These are phyloP conservation scores for Pantherophis guttatus DNA, from an alignment of 2,113 vertebrate genomes.

Conservation along the genomic window DNA sequence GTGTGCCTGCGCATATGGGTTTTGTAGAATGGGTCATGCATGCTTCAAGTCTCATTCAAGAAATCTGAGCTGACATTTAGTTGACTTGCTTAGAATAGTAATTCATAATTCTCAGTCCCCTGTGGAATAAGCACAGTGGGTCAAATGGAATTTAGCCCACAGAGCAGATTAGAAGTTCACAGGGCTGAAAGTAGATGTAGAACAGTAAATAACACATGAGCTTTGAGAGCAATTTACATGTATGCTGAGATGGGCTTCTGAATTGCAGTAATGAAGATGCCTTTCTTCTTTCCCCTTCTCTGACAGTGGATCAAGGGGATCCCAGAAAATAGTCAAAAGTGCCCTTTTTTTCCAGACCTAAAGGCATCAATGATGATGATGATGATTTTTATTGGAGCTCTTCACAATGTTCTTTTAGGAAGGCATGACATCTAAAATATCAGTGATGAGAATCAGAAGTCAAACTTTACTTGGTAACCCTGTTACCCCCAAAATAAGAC, in stretches of 20 bases:
- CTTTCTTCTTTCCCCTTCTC: background rate
- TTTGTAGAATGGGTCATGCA: background rate
- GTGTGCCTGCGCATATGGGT: too few relatives aligned
- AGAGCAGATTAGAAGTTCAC: background rate
- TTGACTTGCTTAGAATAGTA: background rate
- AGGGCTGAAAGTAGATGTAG: background rate
- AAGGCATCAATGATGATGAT: background rate
- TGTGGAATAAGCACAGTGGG: background rate
- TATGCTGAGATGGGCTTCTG: background rate
- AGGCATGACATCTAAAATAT: background rate
- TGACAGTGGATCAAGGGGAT: background rate
- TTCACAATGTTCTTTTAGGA: background rate
- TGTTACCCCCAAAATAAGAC: too few relatives aligned
- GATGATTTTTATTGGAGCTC: background rate
- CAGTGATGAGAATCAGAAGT: background rate
- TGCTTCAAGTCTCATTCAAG: slow-evolving; percentile 4
- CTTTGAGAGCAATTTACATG: background rate
- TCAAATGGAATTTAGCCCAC: background rate
- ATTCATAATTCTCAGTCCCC: slow-evolving; percentile 14
- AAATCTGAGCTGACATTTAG: slow-evolving; percentile 2
- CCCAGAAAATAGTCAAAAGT: background rate
- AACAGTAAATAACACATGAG: background rate
- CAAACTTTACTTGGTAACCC: background rate
- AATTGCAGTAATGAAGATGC: background rate
- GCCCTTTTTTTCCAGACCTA: background rate